Evolutionary conservation across 2,888 invertebrate genomes (phyloP).

Genomic region (Endomychus coccineus): DNA sequence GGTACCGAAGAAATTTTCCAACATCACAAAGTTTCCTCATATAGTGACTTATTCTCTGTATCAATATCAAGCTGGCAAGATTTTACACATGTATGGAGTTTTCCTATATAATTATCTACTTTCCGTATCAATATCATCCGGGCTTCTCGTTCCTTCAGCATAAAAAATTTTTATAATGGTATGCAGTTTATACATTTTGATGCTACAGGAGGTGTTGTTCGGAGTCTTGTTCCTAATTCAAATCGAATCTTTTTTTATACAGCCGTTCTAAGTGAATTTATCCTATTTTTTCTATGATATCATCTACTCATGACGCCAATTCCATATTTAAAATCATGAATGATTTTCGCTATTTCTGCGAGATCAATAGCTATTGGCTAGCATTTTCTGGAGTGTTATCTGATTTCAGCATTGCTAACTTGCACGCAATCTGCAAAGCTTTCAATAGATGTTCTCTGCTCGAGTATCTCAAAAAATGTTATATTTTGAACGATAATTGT

Average conservation of each 20-base stretch:
- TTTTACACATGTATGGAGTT: too few species aligned
- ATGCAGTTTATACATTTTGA: neutral
- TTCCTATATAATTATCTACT: too few species aligned
- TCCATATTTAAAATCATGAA: neutral
- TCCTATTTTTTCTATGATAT: conserved; percentile 2
- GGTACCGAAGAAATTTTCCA: too few species aligned
- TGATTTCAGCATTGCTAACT: conserved; percentile 1
- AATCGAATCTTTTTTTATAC: neutral
- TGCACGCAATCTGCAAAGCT: conserved; percentile 1
- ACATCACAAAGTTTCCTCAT: too few species aligned
- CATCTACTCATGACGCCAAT: neutral
- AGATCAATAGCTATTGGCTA: conserved; percentile 1
- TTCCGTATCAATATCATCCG: too few species aligned
- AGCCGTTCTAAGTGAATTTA: conserved; percentile 1
- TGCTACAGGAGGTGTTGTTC: conserved; percentile 2
- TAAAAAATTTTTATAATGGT: neutral
- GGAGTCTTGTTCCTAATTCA: neutral
- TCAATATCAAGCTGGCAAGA: too few species aligned
- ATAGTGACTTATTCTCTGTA: too few species aligned
- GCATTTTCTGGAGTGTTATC: neutral
- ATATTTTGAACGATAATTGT: too few species aligned
- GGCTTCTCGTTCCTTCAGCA: too few species aligned
- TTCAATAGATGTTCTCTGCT: conserved; percentile 1
- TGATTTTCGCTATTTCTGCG: neutral
- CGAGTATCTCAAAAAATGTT: conserved; percentile 2